Percentiles rank a stretch among this genome's conserved stretches.
phyloP scores from a whole-genome alignment of 2,888 invertebrate species.

The Mimumesa dahlbomi region DNA sequence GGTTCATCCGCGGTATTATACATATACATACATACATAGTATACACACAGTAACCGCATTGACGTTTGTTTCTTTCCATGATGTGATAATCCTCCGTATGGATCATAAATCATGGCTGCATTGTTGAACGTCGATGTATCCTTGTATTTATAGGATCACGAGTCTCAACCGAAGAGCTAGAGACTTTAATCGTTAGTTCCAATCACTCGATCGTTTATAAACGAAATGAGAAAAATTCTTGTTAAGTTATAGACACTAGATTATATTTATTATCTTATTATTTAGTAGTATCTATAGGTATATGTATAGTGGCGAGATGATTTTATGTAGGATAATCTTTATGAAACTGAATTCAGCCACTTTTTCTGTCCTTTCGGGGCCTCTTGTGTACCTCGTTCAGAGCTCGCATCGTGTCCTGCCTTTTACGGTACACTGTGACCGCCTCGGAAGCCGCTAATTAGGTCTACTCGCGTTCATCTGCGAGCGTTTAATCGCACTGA shows the following conservation, averaged over 20 bases:
- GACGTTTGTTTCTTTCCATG: not conserved
- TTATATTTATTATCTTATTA: too few relatives aligned
- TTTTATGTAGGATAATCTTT: conserved; percentile 56
- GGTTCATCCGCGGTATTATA: conserved; percentile 13
- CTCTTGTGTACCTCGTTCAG: conserved; percentile 35
- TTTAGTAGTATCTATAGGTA: too few relatives aligned
- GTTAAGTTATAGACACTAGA: too few relatives aligned
- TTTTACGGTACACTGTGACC: conserved; percentile 58
- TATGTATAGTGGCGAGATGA: not conserved
- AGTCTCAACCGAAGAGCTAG: too few relatives aligned
- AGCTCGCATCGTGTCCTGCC: conserved; percentile 55
- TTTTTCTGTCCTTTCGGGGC: conserved; percentile 52
- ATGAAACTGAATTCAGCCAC: conserved; percentile 52
- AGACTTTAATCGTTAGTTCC: too few relatives aligned
- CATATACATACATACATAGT: too few relatives aligned
- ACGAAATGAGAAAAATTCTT: too few relatives aligned
- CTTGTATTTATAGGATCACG: too few relatives aligned
- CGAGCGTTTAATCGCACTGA: conserved; percentile 53
- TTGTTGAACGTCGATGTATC: too few relatives aligned
- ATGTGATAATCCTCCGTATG: too few relatives aligned
- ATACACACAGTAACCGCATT: not conserved
- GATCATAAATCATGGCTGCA: too few relatives aligned
- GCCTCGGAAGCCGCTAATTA: conserved; percentile 62
- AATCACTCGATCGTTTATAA: too few relatives aligned
- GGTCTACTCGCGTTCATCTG: conserved; percentile 58